Base-by-base conservation (phyloP, 1,140 invertebrate genomes). In the Armadillidium nasatum region DNA sequence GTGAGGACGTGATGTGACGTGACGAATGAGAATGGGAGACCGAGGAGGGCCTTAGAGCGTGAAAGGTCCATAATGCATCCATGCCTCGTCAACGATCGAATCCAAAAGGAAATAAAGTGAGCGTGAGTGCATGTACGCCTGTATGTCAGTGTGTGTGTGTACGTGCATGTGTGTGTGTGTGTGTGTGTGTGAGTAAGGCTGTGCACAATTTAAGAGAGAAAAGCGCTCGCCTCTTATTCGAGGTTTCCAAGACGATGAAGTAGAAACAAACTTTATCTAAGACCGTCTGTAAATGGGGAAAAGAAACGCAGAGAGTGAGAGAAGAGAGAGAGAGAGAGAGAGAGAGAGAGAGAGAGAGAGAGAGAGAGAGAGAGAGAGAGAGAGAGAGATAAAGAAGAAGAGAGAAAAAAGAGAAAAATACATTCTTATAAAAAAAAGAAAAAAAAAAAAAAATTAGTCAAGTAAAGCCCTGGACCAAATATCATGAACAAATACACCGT, bases 11-110 rank as follows among this genome's bases (percentile, higher is more conserved):
- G 50, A 60, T 60, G 50, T 60, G 50, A 60, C 50, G 50, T 60
- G 50, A 60, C 50, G 50, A 60, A 60, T 60, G 50, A 60, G 50
- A 60, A 60, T 60, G 11, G 50, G 50, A 60, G 50, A 60, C 50
- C 33, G 33, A 33, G 19, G 50, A 60, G 19, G 11, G 50, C 50
- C 50, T 4, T 7, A 13, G 50, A 60, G 50, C 50, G 50, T 60
- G 50, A 60, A 60, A 60, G 50, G 50, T 60, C 50, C 50, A 60
- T 60, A 60, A 60, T 60, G 19, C 50, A 60, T 60, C 50, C 19
- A 60, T 60, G 50, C 11, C 50, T 60, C 50, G 50, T 4, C 33
- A 33, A 33, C 50, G 19, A 60, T 60, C 50, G 50, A 60, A 1
- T 33, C 33, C 33, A 33, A 33, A 33, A 33, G 33, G 33, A 33